Percentiles rank a stretch among this genome's conserved stretches.
phyloP scores from a whole-genome alignment of 2,797 vertebrate genomes.

The Channallabes apus region DNA sequence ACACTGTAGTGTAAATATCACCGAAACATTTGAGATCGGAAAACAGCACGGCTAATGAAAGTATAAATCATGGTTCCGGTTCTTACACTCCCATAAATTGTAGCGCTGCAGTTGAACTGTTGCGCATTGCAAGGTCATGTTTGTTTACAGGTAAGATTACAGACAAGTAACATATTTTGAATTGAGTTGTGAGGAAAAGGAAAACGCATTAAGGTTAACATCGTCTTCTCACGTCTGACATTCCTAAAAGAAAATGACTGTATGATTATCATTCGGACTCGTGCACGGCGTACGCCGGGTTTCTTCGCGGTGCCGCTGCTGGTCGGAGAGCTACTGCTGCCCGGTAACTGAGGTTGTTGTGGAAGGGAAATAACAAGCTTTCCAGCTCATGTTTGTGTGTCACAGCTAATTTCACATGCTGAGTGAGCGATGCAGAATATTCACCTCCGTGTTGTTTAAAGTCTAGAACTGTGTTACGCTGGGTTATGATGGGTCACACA shows the following conservation, averaged over 20 bases:
- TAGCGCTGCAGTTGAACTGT: background rate
- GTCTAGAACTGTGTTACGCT: background rate
- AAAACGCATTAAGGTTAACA: background rate
- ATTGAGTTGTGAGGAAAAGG: background rate
- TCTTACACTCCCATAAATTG: background rate
- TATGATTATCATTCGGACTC: background rate
- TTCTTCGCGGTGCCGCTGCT: background rate
- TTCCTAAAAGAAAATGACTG: background rate
- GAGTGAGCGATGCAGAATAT: slow-evolving; percentile 12
- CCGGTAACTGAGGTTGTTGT: slow-evolving; percentile 12
- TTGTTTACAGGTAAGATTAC: background rate
- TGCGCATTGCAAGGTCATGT: background rate
- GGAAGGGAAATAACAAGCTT: slow-evolving; percentile 30
- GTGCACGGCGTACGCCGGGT: background rate
- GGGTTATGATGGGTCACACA: no score
- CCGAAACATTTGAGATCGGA: background rate
- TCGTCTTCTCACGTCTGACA: slow-evolving; percentile 20
- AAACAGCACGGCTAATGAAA: background rate
- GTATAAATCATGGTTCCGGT: background rate
- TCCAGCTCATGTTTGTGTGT: slow-evolving; percentile 22
- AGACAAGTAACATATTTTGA: background rate
- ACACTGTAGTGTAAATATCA: slow-evolving; percentile 3
- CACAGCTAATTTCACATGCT: slow-evolving; percentile 35
- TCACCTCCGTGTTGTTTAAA: slow-evolving; percentile 23
- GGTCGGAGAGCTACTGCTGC: slow-evolving; percentile 6